A percentile compares a stretch with the other conserved stretches of the same genome.
Evolutionary conservation across 1,140 invertebrate genomes (phyloP).

Genomic region (Mesaphorura yosii): DNA sequence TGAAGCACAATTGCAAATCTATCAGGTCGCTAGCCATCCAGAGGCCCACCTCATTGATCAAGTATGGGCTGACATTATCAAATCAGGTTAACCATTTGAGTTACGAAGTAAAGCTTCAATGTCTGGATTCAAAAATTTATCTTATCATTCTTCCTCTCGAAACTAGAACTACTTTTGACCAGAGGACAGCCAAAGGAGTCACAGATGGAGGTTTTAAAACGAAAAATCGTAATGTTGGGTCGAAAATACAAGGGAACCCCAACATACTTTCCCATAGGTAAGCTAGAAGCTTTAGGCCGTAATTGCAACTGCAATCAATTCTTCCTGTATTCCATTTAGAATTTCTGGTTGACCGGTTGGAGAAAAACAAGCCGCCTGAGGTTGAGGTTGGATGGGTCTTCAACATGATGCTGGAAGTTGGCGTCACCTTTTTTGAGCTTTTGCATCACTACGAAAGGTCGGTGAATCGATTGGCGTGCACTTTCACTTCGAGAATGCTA

Average conservation of each 20-base stretch:
- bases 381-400: constrained; percentile 28
- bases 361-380: constrained; percentile 28
- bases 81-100: constrained; percentile 40
- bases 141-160: too few relatives aligned
- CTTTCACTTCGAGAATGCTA: not conserved
- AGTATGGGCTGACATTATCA: constrained; percentile 45
- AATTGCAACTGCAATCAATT: not conserved
- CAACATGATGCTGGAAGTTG: constrained; percentile 26
- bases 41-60: constrained; percentile 43
- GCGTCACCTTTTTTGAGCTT: constrained; percentile 23
- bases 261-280: constrained; percentile 45
- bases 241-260: constrained; percentile 40
- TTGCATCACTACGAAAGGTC: constrained; percentile 24
- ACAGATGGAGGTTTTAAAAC: constrained; percentile 36
- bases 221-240: constrained; percentile 39
- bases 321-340: constrained; percentile 10
- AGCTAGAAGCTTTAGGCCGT: constrained; percentile 12
- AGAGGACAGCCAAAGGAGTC: constrained; percentile 18
- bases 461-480: not conserved
- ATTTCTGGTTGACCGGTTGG: constrained; percentile 29
- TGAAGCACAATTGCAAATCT: constrained; percentile 45
- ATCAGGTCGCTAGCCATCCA: constrained; percentile 43
- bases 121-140: too few relatives aligned
- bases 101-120: too few relatives aligned
- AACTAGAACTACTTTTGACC: constrained; percentile 25